Evolutionary conservation across 1,140 invertebrate genomes (phyloP).

Genomic region (Solen grandis): DNA sequence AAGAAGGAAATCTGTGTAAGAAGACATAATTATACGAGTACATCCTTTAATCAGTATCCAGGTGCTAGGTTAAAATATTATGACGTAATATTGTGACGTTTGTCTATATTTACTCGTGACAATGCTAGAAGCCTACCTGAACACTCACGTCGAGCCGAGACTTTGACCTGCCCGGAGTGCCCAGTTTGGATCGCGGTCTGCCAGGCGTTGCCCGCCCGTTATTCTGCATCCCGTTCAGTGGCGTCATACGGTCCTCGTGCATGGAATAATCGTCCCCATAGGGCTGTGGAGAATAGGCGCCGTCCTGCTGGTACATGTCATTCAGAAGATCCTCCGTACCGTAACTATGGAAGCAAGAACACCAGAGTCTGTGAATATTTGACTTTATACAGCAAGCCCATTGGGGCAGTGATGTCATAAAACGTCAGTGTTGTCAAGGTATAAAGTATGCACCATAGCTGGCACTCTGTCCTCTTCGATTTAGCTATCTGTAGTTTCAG

Average conservation of each 20-base stretch:
- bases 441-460: not conserved
- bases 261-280: constrained; percentile 9
- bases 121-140: too few relatives aligned
- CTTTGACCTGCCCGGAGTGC: not conserved
- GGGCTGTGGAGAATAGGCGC: constrained; percentile 40
- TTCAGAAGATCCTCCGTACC: constrained; percentile 16
- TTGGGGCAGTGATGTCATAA: not conserved
- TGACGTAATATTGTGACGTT: too few relatives aligned
- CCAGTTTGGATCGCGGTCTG: constrained; percentile 8
- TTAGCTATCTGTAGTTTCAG: not conserved
- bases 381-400: not conserved
- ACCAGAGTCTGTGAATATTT: not conserved
- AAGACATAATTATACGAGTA: too few relatives aligned
- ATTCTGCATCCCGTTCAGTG: not conserved
- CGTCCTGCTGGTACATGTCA: constrained; percentile 29
- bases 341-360: constrained; percentile 37
- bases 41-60: too few relatives aligned
- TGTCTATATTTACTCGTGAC: too few relatives aligned
- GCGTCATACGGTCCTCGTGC: not conserved
- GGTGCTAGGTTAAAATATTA: too few relatives aligned
- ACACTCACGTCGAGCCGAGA: constrained; percentile 35
- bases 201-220: not conserved
- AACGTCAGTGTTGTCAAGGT: not conserved
- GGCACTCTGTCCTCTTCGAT: too few relatives aligned
- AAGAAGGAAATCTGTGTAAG: too few relatives aligned